Percentiles rank a stretch among this genome's conserved stretches.
phyloP scores from a whole-genome alignment of 2,888 invertebrate genomes.

The Phalera bucephala region DNA sequence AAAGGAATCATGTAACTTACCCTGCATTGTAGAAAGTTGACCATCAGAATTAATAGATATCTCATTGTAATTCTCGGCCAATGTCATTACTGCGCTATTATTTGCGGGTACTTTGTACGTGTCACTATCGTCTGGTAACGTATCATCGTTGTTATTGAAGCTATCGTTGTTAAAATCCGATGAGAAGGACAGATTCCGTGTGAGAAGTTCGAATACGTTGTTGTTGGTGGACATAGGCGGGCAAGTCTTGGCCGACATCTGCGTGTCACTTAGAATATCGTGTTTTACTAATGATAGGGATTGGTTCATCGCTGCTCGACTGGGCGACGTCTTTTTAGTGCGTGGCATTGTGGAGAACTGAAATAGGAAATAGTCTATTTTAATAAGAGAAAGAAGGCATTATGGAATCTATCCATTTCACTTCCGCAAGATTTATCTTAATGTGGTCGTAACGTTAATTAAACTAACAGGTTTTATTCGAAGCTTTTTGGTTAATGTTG shows the following conservation, averaged over 20 bases:
- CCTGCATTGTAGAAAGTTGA: constrained; percentile 74
- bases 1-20: too few species aligned
- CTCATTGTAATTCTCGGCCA: constrained; percentile 76
- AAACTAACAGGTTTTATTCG: too few species aligned
- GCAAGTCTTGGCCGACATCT: constrained; percentile 39
- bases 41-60: constrained; percentile 75
- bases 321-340: constrained; percentile 77
- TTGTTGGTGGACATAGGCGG: constrained; percentile 48
- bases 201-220: constrained; percentile 71
- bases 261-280: constrained; percentile 65
- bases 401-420: too few species aligned
- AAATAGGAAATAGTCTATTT: constrained; percentile 32
- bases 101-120: constrained; percentile 77
- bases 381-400: too few species aligned
- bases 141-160: constrained; percentile 68
- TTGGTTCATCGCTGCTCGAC: constrained; percentile 66
- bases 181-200: constrained; percentile 75
- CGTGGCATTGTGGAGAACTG: constrained; percentile 86
- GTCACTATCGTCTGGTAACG: constrained; percentile 54
- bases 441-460: too few species aligned
- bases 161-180: constrained; percentile 78
- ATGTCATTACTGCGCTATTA: constrained; percentile 58
- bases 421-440: too few species aligned
- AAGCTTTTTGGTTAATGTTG: too few species aligned
- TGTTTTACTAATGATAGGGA: constrained; percentile 71